Evolutionary conservation across 2,113 vertebrate genomes (phyloP), one percentile per base, ranked within the genome.

Genomic region (Synodontis membranacea): DNA sequence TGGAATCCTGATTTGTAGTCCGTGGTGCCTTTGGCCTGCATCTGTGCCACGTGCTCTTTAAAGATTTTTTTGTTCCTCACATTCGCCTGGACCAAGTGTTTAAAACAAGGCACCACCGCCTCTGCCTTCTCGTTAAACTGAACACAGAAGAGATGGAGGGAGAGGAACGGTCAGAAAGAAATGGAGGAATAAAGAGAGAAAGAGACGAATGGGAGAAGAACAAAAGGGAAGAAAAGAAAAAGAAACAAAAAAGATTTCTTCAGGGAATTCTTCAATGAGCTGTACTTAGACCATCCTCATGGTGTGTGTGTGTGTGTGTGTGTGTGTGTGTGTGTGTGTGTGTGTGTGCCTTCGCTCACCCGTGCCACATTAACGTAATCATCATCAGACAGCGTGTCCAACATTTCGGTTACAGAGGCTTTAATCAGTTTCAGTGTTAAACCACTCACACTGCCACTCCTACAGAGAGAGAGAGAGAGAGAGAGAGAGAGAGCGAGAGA

Each of bases 1-100:
- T 99, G 97, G 89, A 99, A 99, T 89, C 98, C 98, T 23, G 97
- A 97, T 91, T 99, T 99, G 94, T 99, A 99, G 93, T 99, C 97
- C 0, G 98, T 99, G 0, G 97, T 98, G 92, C 98, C 98, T 93
- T 98, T 97, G 86, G 98, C 97, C 93, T 97, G 96, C 98, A 99
- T 99, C 80, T 97, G 96, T 91, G 97, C 95, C 84, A 99, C 98
- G 0, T 97, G 97, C 25, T 99, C 97, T 93, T 99, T 99, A 92
- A 99, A 99, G 91, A 99, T 97, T 92, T 98, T 99, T 92, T 99
- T 99, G 94, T 99, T 99, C 4, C 97, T 96, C 56, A 99, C 96
- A 25, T 99, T 99, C 83, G 98, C 98, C 92, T 99, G 98, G 79
- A 99, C 98, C 74, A 99, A 94, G 92, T 99, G 97, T 84, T 95